phyloP scores from a whole-genome alignment of 2,888 invertebrate species.

The Cordilura impudica region DNA sequence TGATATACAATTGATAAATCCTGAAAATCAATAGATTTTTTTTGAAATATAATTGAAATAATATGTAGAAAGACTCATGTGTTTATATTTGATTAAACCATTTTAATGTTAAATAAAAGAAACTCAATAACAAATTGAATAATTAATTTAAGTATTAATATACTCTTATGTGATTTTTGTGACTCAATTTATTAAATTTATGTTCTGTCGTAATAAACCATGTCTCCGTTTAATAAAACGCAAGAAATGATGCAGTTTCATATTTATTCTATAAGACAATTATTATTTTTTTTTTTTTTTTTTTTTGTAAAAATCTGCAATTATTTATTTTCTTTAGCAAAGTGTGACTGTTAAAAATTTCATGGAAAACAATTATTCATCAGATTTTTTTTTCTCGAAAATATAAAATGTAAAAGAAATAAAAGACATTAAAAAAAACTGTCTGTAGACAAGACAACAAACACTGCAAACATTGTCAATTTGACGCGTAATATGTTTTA shows the following conservation, averaged over 20 bases:
- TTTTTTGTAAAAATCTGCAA: background rate
- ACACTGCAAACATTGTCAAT: slow-evolving; percentile 51
- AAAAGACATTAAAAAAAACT: slow-evolving; percentile 5
- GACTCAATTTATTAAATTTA: background rate
- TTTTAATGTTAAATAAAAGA: background rate
- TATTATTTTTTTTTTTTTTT: slow-evolving; percentile 10
- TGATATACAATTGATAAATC: too few relatives aligned
- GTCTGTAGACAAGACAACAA: slow-evolving; percentile 18
- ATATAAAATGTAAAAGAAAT: slow-evolving; percentile 28
- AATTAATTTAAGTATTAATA: background rate
- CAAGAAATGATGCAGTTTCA: background rate
- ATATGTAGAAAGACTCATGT: slow-evolving; percentile 20
- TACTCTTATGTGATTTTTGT: background rate
- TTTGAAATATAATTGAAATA: too few relatives aligned
- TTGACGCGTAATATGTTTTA: slow-evolving; percentile 50
- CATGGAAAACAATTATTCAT: slow-evolving; percentile 56
- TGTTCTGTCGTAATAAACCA: background rate
- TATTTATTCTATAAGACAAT: background rate
- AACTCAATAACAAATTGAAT: background rate
- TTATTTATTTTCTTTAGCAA: slow-evolving; percentile 26
- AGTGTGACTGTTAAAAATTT: slow-evolving; percentile 39
- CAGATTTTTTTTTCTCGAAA: slow-evolving; percentile 20
- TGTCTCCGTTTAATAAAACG: background rate
- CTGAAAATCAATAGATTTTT: too few relatives aligned
- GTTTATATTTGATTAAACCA: slow-evolving; percentile 24